These are phyloP conservation scores for Ciona savignyi DNA, from an alignment of 23 tunicate genomes.

Conservation along the genomic window DNA sequence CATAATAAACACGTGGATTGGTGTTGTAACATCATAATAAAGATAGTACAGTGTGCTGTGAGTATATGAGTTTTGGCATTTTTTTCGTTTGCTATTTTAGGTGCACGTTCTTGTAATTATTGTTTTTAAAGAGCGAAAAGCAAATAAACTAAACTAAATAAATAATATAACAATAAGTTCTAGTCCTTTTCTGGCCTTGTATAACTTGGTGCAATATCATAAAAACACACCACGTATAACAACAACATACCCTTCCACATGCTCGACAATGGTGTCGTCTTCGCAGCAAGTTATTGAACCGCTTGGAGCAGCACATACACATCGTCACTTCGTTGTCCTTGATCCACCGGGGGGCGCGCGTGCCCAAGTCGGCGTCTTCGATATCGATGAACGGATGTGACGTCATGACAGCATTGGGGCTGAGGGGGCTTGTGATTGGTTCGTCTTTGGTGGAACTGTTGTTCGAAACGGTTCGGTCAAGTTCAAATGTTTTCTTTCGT, in stretches of 20 bases:
- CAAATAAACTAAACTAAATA: too few species aligned
- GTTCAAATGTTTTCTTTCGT: slow-evolving; percentile 40
- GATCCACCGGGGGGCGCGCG: slow-evolving; percentile 87
- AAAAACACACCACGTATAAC: too few species aligned
- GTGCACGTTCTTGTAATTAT: too few species aligned
- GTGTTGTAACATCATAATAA: too few species aligned
- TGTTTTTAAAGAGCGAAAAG: too few species aligned
- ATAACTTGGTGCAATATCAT: too few species aligned
- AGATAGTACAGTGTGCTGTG: too few species aligned
- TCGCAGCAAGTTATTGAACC: slow-evolving; percentile 55
- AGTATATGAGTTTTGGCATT: too few species aligned
- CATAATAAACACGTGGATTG: too few species aligned
- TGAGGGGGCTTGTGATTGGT: slow-evolving; percentile 1
- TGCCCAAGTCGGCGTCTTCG: slow-evolving; percentile 72
- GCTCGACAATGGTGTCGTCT: slow-evolving; percentile 94
- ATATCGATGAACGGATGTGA: slow-evolving; percentile 12
- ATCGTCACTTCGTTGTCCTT: slow-evolving; percentile 94
- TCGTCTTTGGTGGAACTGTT: neutral
- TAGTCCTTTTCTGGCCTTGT: too few species aligned
- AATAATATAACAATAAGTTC: too few species aligned
- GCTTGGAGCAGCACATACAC: slow-evolving; percentile 85
- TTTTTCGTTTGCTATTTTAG: too few species aligned
- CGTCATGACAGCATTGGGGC: slow-evolving; percentile 6
- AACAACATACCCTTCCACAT: slow-evolving; percentile 62
- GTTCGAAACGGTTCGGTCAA: neutral